Evolutionary conservation across 2,113 vertebrate species (phyloP), one percentile per base, ranked within the genome.

Genomic region (Stigmatopora argus): DNA sequence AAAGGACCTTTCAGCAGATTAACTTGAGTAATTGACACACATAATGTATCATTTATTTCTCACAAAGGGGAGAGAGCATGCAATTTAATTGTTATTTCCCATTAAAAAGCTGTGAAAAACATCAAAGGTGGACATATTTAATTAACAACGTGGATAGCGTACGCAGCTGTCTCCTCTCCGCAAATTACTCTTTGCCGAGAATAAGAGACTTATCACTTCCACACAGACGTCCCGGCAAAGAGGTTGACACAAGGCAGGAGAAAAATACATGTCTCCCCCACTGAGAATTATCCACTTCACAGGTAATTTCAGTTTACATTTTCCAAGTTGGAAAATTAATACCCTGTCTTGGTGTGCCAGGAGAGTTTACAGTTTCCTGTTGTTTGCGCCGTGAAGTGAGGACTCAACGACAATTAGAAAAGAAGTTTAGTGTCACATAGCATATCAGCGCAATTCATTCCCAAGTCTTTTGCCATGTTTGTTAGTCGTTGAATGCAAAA

Each of bases 71-170:
- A 83, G 80, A 83, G 84, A 80, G 75, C 80, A 75, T 81, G 75
- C 83, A 75, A 62, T 77, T 90, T 84, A 83, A 85, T 90, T 86
- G 82, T 83, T 84, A 71, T 84, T 88, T 84, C 84, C 79, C 63
- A 88, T 90, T 88, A 88, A 89, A 31, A 87, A 87, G 81, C 74
- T 77, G 79, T 83, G 72, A 79, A 85, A 86, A 88, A 90, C 87
- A 90, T 91, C 89, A 92, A 91, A 91, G 86, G 83, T 71, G 69
- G 77, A 85, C 88, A 89, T 83, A 90, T 90, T 91, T 90, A 91
- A 91, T 92, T 92, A 91, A 87, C 87, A 89, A 89, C 87, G 84
- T 84, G 83, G 78, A 86, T 83, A 88, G 87, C 83, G 85, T 88
- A 78, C 90, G 86, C 78, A 82, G 78, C 84, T 70, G 74, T 84